Percentiles rank a stretch among this genome's conserved stretches.
These are phyloP conservation scores for Penaeus monodon DNA, from an alignment of 2,888 invertebrate species.

Conservation along the genomic window DNA sequence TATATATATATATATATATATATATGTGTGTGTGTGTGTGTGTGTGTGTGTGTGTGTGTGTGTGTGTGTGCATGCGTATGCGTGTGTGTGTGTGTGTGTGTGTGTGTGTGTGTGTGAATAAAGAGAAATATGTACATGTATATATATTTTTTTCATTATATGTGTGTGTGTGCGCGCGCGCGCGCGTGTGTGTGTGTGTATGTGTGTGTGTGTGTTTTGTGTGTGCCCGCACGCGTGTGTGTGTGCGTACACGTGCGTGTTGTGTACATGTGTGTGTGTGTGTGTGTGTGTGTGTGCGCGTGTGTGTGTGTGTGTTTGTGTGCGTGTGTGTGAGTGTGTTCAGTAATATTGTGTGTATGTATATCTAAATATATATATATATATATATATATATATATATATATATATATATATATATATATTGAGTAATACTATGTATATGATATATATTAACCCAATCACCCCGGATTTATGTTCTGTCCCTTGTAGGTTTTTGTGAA, in stretches of 20 bases:
- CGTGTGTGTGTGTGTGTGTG: neutral
- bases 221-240: neutral
- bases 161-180: neutral
- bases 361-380: slow-evolving; percentile 18
- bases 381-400: slow-evolving; percentile 33
- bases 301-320: too few species aligned
- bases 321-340: neutral
- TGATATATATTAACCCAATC: too few species aligned
- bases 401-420: slow-evolving; percentile 15
- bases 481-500: too few species aligned
- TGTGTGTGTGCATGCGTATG: neutral
- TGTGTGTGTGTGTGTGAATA: slow-evolving; percentile 10
- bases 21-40: slow-evolving; percentile 1
- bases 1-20: neutral
- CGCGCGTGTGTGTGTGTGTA: neutral
- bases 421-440: neutral
- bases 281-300: neutral
- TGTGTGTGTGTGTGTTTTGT: neutral
- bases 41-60: slow-evolving; percentile 3
- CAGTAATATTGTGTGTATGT: slow-evolving; percentile 8
- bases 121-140: slow-evolving; percentile 19
- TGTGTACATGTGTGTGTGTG: neutral
- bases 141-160: too few species aligned
- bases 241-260: neutral
- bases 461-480: too few species aligned